phyloP scores from a whole-genome alignment of 2,888 invertebrate genomes.

The Melipona bicolor region DNA sequence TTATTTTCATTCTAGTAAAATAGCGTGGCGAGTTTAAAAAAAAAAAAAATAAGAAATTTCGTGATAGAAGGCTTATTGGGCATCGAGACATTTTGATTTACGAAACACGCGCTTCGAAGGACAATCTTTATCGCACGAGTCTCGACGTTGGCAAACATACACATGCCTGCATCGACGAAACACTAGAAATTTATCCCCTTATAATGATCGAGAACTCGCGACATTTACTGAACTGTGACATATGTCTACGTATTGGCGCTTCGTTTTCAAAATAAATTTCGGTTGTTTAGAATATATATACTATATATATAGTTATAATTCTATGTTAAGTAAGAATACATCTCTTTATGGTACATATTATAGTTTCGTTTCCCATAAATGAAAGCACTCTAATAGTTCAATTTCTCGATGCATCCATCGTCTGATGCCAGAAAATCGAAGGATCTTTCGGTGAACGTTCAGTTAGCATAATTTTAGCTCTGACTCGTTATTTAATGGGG shows the following conservation, averaged over 20 bases:
- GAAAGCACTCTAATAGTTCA: neutral
- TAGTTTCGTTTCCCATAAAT: neutral
- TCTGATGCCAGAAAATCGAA: neutral
- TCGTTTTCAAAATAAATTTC: slow-evolving; percentile 73
- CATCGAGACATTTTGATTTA: slow-evolving; percentile 8
- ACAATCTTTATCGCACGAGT: neutral
- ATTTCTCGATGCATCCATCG: neutral
- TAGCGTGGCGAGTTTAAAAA: neutral
- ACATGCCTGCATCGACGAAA: slow-evolving; percentile 13
- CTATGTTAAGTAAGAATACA: slow-evolving; percentile 24
- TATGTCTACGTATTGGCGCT: slow-evolving; percentile 54
- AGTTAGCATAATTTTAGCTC: neutral
- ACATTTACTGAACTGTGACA: slow-evolving; percentile 55
- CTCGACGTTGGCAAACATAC: neutral
- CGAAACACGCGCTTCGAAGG: neutral
- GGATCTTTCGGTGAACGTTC: slow-evolving; percentile 1
- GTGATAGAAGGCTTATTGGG: too few species aligned
- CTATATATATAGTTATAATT: slow-evolving; percentile 40
- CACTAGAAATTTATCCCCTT: slow-evolving; percentile 32
- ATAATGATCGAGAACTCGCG: slow-evolving; percentile 53
- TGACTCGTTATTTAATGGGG: neutral
- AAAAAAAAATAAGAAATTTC: neutral
- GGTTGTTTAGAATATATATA: slow-evolving; percentile 71
- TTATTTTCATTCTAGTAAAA: neutral
- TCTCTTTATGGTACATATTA: neutral